A percentile compares a stretch with the other conserved stretches of the same genome.
phyloP scores from a whole-genome alignment of 2,113 vertebrate genomes.

The Phrynosoma blainvillii region DNA sequence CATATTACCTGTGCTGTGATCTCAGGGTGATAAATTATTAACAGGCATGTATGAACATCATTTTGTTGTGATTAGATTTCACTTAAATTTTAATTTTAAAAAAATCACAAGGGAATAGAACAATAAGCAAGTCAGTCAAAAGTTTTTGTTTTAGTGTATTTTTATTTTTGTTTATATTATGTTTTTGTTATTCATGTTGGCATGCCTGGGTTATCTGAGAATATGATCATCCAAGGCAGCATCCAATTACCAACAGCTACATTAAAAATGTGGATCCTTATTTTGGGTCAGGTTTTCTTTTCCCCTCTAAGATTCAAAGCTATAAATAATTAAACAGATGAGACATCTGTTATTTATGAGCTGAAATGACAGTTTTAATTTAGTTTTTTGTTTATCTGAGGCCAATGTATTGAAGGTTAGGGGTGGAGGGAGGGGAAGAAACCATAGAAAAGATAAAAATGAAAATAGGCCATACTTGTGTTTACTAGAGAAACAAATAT shows the following conservation, averaged over 20 bases:
- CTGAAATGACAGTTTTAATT: conserved; percentile 86
- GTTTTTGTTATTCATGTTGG: conserved; percentile 79
- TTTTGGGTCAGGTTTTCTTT: conserved; percentile 58
- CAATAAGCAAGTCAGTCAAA: conserved; percentile 76
- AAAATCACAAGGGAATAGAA: conserved; percentile 70
- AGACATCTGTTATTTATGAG: conserved; percentile 93
- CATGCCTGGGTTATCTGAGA: conserved; percentile 79
- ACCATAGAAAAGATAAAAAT: conserved; percentile 73
- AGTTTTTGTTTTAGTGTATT: background rate
- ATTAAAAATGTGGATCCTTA: conserved; percentile 87
- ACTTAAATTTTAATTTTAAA: conserved; percentile 81
- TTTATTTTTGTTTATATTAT: conserved; percentile 45
- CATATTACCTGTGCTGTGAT: conserved; percentile 70
- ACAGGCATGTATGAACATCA: conserved; percentile 77
- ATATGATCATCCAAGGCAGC: conserved; percentile 83
- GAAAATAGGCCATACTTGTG: conserved; percentile 44
- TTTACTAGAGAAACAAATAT: conserved; percentile 51
- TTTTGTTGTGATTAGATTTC: conserved; percentile 82
- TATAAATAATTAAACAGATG: conserved; percentile 87
- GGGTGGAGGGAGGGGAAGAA: conserved; percentile 49
- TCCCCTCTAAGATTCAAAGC: conserved; percentile 66
- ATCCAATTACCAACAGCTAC: conserved; percentile 84
- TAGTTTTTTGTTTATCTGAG: conserved; percentile 79
- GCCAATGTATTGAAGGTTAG: conserved; percentile 70
- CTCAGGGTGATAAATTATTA: conserved; percentile 79